Evolutionary conservation across 2,888 invertebrate species (phyloP), one percentile per base, ranked within the genome.

Genomic region (Vesta saturnalis): DNA sequence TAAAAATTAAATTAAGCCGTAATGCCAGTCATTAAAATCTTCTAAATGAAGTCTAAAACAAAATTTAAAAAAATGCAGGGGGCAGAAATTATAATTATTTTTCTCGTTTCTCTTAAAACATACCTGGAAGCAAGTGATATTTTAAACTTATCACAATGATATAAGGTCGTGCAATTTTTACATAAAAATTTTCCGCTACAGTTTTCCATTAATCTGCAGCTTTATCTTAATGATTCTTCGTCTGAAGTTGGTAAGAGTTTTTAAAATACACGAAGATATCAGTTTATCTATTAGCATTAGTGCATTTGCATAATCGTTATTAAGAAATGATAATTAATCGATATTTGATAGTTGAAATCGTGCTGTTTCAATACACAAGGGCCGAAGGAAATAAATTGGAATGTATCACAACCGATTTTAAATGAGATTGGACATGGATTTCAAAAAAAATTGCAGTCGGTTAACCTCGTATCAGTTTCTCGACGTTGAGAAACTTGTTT

Each of bases 171-270:
- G 83, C 81, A 83, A 84, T 84, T 84, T 84, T 83, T 84, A 83
- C 83, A 81, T 82, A 79, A 83, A n/a, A 83, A 84, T 83, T 83
- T 84, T 83, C 83, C 83, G 82, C 83, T 83, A 83, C 83, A 83
- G 79, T 82, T 83, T 83, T 81, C 81, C 83, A 84, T 84, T 84
- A 83, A 84, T 84, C 83, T 82, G 78, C 73, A 78, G 80, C 78
- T 82, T 84, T 83, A 84, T 84, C 84, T 84, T 83, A 84, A 84
- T 82, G 83, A 83, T 83, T 83, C 83, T 83, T 83, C 81, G 81
- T 82, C 81, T 80, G 80, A 82, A 84, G 80, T 83, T 83, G 75
- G 81, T 77, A n/a, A 74, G 80, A 79, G 78, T 82, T 82, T 83
- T 81, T 80, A 80, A 82, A 83, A 81, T 76, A 62, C 66, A 63